Conservation (phyloP, 2,797 vertebrate genomes). For the Falco peregrinus region DNA sequence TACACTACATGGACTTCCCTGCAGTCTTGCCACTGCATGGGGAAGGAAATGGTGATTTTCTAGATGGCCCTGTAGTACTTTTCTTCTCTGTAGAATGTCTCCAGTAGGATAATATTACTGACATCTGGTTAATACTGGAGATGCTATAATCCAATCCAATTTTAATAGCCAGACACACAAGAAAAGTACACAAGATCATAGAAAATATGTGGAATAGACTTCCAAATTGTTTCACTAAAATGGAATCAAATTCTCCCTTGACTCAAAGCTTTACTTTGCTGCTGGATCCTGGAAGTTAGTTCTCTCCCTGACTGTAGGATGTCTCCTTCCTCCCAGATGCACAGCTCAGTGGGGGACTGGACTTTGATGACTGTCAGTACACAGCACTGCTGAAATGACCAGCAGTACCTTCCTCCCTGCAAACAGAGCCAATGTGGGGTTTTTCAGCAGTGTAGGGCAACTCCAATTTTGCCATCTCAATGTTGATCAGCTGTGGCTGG, state of each 20-base stretch:
- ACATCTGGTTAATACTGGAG: neutral
- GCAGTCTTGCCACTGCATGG: neutral
- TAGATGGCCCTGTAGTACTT: neutral
- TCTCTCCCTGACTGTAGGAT: neutral
- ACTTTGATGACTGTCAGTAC: neutral
- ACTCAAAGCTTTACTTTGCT: neutral
- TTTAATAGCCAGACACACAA: neutral
- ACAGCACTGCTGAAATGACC: neutral
- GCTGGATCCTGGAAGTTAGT: neutral
- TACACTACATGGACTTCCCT: neutral
- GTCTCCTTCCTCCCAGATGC: neutral
- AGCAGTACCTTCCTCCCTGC: neutral
- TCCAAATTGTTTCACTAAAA: neutral
- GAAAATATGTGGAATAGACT: neutral
- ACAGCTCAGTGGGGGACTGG: neutral
- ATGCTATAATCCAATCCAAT: neutral
- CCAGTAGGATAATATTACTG: neutral
- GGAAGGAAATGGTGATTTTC: neutral
- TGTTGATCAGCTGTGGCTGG: accelerated
- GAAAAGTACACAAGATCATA: neutral
- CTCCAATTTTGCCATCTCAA: neutral
- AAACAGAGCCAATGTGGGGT: neutral
- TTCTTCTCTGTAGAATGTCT: neutral
- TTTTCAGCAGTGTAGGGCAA: neutral
- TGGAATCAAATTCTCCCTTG: neutral